Base-by-base conservation (phyloP, 2,888 invertebrate genomes). In the Leistus spinibarbis region DNA sequence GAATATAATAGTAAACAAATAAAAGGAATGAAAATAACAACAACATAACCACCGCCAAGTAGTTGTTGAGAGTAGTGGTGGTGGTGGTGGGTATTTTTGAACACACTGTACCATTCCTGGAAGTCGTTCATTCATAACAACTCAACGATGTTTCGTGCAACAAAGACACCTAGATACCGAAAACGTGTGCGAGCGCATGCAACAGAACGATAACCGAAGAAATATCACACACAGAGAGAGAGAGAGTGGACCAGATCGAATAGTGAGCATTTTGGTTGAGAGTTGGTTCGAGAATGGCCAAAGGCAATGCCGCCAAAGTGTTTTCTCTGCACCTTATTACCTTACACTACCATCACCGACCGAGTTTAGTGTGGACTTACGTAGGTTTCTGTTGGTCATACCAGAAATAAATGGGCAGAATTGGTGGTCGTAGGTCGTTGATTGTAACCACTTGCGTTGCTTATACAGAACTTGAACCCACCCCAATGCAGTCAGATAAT, bases 111-210 rank as follows among this genome's bases (percentile, higher is more conserved):
- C 80, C 78, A 79, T 80, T 80, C 80, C 79, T 79, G 80, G 80
- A 80, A 81, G 79, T 79, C 79, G 78, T 81, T 80, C 80, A 81
- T 81, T 81, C 80, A 81, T 79, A 80, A 80, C 79, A 78, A 79
- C 77, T 70, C 72, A 78, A 77, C 76, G 77, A 76, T 76, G 77
- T 76, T 63, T 23, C 62, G 71, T 65, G 77, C 73, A 77, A 79
- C 70, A 77, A 54, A 75, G 77, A 78, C 60, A 60, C 20, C 3
- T 4, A 19, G 60, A 22, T 60, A 20, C 20, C 53, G 71, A 53
- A n/a, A 60, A 66, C 17, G 27, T 27, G 16, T 17, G 62, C 27
- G 10, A 40, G 20, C 53, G 60, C 54, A 62, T 53, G 76, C 70
- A 77, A 78, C 69, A 71, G 20, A 69, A 76, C 67, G 60, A 69